A percentile compares a stretch with the other conserved stretches of the same genome.
These are phyloP conservation scores for Melieria picta DNA, from an alignment of 2,888 invertebrate species.

Conservation along the genomic window DNA sequence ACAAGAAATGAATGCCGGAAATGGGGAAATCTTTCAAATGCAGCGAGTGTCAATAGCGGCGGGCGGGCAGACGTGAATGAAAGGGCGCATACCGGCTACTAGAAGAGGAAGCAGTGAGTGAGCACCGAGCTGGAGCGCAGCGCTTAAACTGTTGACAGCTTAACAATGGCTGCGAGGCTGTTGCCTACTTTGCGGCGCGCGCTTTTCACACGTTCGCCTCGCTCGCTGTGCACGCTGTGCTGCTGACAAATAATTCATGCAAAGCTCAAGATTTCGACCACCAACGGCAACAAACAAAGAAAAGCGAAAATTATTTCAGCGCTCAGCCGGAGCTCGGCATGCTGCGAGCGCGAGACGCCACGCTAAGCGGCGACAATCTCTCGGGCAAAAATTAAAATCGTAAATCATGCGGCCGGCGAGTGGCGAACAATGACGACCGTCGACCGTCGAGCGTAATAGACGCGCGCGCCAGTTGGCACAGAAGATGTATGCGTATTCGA, in stretches of 20 bases:
- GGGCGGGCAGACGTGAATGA: too few species aligned
- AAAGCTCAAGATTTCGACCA: slow-evolving; percentile 22
- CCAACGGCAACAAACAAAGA: not conserved
- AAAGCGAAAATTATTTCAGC: slow-evolving; percentile 2
- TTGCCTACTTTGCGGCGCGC: not conserved
- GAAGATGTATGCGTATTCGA: not conserved
- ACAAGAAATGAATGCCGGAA: not conserved
- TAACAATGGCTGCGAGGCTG: slow-evolving; percentile 6
- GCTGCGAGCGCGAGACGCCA: slow-evolving; percentile 2
- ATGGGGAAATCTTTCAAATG: too few species aligned
- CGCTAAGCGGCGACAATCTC: slow-evolving; percentile 16
- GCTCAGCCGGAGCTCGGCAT: not conserved
- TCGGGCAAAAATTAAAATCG: slow-evolving; percentile 29
- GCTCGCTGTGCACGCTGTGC: slow-evolving; percentile 9
- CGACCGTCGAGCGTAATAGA: not conserved
- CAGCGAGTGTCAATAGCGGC: too few species aligned
- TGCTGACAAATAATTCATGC: slow-evolving; percentile 33
- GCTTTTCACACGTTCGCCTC: not conserved
- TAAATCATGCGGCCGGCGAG: slow-evolving; percentile 29
- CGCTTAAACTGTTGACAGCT: slow-evolving; percentile 8
- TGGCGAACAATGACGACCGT: not conserved
- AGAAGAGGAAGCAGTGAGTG: not conserved
- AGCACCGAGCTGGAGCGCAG: too few species aligned
- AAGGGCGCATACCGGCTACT: not conserved
- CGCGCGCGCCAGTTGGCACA: not conserved